phyloP scores from a whole-genome alignment of 2,113 vertebrate species.

The Ophthalmolycus amberensis region DNA sequence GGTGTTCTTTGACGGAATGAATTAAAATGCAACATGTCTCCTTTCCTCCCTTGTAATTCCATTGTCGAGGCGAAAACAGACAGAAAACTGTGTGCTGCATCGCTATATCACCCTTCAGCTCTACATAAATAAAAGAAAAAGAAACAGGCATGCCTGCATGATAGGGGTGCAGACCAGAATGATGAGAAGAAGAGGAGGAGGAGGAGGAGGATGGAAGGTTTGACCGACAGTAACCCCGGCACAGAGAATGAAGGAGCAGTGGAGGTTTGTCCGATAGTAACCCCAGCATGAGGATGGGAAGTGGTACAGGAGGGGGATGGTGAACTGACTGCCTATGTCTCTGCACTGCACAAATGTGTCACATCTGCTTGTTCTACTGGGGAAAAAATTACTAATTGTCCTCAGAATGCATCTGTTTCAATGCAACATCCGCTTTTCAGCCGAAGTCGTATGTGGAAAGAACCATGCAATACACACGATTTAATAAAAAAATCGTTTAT shows the following conservation, averaged over 20 bases:
- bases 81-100: background rate
- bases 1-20: constrained; percentile 2
- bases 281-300: constrained; percentile 52
- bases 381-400: background rate
- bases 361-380: constrained; percentile 18
- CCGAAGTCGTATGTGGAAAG: background rate
- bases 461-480: background rate
- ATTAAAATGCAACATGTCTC: constrained; percentile 11
- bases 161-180: constrained; percentile 4
- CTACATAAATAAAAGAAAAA: background rate
- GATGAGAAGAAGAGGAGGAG: constrained; percentile 12
- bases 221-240: constrained; percentile 81
- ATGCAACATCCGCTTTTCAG: background rate
- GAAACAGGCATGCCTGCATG: background rate
- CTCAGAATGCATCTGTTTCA: background rate
- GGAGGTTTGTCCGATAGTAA: constrained; percentile 83
- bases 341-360: constrained; percentile 34
- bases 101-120: background rate
- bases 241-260: constrained; percentile 51
- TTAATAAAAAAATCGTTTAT: background rate
- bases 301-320: constrained; percentile 35
- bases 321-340: constrained; percentile 51
- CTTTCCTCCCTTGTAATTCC: background rate
- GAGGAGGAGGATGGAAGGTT: constrained; percentile 43
- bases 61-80: background rate